Conservation (phyloP, 2,888 invertebrate species). For the Steinernema scapterisci region DNA sequence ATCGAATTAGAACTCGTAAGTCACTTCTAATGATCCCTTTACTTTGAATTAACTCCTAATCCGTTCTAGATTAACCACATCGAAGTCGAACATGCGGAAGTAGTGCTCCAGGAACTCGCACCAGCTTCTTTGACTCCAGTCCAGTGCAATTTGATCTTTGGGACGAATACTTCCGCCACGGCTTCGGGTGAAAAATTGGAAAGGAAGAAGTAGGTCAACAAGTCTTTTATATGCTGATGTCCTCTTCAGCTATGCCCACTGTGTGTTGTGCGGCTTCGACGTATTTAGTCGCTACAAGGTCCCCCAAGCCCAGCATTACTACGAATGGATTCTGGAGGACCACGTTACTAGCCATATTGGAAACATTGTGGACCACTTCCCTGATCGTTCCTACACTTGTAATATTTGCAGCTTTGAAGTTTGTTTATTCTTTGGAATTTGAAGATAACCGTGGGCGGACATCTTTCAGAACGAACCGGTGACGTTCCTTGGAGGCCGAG, state of each 20-base stretch:
- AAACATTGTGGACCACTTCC: background rate
- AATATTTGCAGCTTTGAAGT: background rate
- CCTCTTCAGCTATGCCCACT: constrained; percentile 9
- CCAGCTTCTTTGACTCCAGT: background rate
- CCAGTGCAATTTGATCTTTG: background rate
- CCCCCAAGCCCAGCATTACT: constrained; percentile 1
- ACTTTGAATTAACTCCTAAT: background rate
- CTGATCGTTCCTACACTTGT: background rate
- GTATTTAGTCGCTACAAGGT: background rate
- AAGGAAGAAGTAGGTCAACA: background rate
- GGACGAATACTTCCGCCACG: background rate
- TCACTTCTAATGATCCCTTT: too few relatives aligned
- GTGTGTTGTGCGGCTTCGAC: background rate
- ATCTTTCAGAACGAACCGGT: background rate
- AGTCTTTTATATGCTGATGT: background rate
- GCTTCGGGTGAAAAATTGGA: background rate
- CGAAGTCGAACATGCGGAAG: constrained; percentile 4
- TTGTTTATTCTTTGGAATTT: too few relatives aligned
- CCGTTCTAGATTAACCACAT: constrained; percentile 18
- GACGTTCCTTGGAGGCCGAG: background rate
- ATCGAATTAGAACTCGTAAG: constrained; percentile 14
- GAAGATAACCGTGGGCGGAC: too few relatives aligned
- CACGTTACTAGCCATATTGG: background rate
- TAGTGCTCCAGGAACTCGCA: background rate
- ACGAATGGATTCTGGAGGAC: constrained; percentile 20